phyloP scores from a whole-genome alignment of 1,140 invertebrate genomes.

The Drosophila mauritiana region DNA sequence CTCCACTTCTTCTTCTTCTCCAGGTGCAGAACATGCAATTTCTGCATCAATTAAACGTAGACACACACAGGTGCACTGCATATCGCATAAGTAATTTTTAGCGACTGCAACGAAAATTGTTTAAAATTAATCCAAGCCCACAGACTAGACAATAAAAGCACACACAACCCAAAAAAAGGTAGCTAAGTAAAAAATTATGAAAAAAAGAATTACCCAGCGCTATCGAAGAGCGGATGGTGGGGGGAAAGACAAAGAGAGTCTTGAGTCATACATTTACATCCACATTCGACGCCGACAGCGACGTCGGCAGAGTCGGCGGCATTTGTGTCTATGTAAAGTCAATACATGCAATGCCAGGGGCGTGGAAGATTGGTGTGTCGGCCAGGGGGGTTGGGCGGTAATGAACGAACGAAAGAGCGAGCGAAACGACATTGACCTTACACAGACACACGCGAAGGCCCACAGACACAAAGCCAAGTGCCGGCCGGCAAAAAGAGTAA shows the following conservation, averaged over 20 bases:
- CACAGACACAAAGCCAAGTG: conserved; percentile 22
- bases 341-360: conserved; percentile 65
- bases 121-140: conserved; percentile 76
- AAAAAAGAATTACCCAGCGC: conserved; percentile 51
- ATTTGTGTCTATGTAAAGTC: conserved; percentile 59
- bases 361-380: not conserved
- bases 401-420: conserved; percentile 36
- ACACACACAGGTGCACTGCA: conserved; percentile 40
- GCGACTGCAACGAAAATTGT: conserved; percentile 67
- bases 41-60: conserved; percentile 79
- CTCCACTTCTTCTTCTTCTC: conserved; percentile 13
- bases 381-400: conserved; percentile 12
- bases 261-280: conserved; percentile 65
- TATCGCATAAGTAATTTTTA: conserved; percentile 72
- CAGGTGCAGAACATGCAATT: conserved; percentile 67
- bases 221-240: conserved; percentile 3
- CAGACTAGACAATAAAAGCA: conserved; percentile 71
- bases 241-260: conserved; percentile 50
- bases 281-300: conserved; percentile 18
- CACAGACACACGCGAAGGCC: conserved; percentile 41
- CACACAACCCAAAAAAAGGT: conserved; percentile 11
- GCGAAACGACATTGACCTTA: conserved; percentile 83
- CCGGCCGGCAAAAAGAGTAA: conserved; percentile 40
- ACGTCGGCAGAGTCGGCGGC: conserved; percentile 13
- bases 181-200: conserved; percentile 23